phyloP scores from a whole-genome alignment of 2,797 vertebrate genomes.

The Phataginus tetradactyla region DNA sequence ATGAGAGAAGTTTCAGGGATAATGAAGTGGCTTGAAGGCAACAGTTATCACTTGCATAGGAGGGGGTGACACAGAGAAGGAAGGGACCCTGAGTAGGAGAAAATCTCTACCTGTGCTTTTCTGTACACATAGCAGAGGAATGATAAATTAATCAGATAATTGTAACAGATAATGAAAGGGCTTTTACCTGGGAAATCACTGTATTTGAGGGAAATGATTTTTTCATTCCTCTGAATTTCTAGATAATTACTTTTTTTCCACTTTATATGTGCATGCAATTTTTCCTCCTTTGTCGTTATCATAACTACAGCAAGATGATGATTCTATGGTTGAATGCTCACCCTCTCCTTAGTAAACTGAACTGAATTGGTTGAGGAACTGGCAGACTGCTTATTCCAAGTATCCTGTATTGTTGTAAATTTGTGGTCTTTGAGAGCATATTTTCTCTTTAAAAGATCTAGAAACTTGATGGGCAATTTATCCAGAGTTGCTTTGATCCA shows the following conservation, averaged over 20 bases:
- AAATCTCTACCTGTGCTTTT: neutral
- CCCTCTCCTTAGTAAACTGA: neutral
- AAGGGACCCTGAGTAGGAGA: neutral
- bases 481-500: neutral
- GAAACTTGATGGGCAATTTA: neutral
- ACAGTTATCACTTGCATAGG: neutral
- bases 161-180: neutral
- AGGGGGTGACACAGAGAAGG: neutral
- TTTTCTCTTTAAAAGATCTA: neutral
- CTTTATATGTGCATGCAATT: neutral
- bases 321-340: neutral
- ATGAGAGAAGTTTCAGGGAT: neutral
- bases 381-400: neutral
- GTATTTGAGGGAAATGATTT: neutral
- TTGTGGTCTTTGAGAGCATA: neutral
- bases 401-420: neutral
- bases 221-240: neutral
- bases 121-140: neutral
- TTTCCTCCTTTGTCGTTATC: conserved; percentile 8
- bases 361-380: neutral
- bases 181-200: conserved; percentile 16
- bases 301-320: neutral
- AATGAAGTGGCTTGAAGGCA: neutral
- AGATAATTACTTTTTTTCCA: neutral
- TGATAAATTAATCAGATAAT: neutral